These are phyloP conservation scores for Lepidotrigona ventralis DNA, from an alignment of 1,140 invertebrate species.

Conservation along the genomic window DNA sequence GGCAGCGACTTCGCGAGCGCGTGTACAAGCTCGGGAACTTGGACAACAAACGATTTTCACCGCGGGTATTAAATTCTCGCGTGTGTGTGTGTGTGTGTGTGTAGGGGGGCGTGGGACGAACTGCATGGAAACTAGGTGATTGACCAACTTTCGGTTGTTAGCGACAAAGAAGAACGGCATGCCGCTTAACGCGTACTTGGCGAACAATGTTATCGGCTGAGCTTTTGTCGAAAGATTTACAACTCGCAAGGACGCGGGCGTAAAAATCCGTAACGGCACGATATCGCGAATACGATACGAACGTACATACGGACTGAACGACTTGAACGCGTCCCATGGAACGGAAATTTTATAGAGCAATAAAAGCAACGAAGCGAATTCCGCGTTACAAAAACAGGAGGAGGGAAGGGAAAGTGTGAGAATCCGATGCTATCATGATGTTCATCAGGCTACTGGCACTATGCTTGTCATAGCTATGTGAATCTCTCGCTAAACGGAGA, in stretches of 20 bases:
- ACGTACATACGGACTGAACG: no score
- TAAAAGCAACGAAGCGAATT: not conserved
- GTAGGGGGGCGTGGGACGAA: not conserved
- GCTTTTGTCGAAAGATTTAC: not conserved
- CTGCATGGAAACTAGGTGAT: not conserved
- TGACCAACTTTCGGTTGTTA: conserved; percentile 22
- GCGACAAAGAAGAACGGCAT: not conserved
- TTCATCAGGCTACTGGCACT: conserved; percentile 39
- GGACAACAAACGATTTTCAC: not conserved
- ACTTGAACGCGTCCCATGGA: not conserved
- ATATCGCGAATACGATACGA: no score
- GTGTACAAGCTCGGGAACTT: not conserved
- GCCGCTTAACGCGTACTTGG: not conserved
- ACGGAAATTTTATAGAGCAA: not conserved
- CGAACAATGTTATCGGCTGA: not conserved
- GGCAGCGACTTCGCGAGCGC: not conserved
- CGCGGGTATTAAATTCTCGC: not conserved
- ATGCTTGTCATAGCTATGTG: not conserved
- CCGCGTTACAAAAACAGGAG: not conserved
- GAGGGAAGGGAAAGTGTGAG: not conserved
- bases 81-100: not conserved
- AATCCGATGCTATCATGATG: conserved; percentile 20
- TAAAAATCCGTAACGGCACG: not conserved
- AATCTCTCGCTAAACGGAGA: no score
- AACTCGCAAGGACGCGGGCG: not conserved